Conservation (phyloP, 2,113 vertebrate species). For the Microcebus lehilahytsara region DNA sequence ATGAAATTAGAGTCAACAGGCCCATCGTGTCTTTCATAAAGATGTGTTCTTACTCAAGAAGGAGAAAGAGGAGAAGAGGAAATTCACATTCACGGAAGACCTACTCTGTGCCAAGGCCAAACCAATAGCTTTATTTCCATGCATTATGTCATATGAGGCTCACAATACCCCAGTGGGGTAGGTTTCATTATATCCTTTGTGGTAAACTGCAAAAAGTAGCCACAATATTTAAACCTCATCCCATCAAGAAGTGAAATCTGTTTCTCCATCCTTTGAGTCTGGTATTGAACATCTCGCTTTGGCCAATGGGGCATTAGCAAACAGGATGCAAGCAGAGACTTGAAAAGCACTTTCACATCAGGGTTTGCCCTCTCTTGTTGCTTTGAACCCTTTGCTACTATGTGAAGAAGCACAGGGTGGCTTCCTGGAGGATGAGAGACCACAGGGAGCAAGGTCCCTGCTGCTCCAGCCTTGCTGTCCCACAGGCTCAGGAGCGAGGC, state of each 20-base stretch:
- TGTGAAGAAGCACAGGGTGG: not conserved
- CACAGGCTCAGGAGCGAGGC: not conserved
- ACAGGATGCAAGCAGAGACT: not conserved
- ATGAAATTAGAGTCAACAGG: slow-evolving; percentile 66
- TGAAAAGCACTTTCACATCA: not conserved
- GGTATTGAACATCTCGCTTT: not conserved
- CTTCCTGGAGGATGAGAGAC: not conserved
- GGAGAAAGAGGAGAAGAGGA: not conserved
- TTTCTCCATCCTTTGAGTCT: not conserved
- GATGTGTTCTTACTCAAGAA: slow-evolving; percentile 54
- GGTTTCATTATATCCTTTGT: not conserved
- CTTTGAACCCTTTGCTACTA: not conserved
- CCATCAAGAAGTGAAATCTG: not conserved
- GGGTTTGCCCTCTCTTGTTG: not conserved
- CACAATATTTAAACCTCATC: not conserved
- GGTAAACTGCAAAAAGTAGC: not conserved
- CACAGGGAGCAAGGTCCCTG: not conserved
- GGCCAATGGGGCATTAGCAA: not conserved
- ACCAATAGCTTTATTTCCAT: not conserved
- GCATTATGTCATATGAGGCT: not conserved
- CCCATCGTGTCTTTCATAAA: slow-evolving; percentile 56
- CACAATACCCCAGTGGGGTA: not conserved
- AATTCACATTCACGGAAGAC: not conserved
- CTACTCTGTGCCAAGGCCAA: not conserved
- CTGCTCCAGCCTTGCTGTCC: no score